Percentiles rank a stretch among this genome's conserved stretches.
Evolutionary conservation across 2,797 vertebrate genomes (phyloP).

Genomic region (Tachyglossus aculeatus): DNA sequence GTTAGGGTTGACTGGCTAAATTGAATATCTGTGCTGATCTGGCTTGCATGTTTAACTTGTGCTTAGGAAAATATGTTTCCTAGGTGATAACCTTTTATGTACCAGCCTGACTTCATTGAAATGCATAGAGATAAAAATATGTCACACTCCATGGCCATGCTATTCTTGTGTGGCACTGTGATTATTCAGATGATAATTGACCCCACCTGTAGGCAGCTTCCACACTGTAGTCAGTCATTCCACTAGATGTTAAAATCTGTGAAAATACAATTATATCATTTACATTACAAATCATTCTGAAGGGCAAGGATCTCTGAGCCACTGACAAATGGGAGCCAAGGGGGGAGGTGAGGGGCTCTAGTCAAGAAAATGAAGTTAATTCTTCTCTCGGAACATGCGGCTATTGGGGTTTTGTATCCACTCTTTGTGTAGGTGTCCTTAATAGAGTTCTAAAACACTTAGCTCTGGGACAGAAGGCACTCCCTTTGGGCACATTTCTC

Average conservation of each 20-base stretch:
- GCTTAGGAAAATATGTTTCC: constrained; percentile 99
- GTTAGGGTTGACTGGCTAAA: constrained; percentile 99
- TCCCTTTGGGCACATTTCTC: constrained; percentile 35
- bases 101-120: constrained; percentile 99
- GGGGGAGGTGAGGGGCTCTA: constrained; percentile 69
- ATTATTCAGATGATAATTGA: constrained; percentile 99
- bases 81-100: constrained; percentile 99
- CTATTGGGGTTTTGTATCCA: constrained; percentile 53
- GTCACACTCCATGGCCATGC: constrained; percentile 93
- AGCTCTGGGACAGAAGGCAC: constrained; percentile 15
- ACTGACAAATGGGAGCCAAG: constrained; percentile 74
- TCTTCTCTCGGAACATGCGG: constrained; percentile 79
- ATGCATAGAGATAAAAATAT: constrained; percentile 99
- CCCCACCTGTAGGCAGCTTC: constrained; percentile 96
- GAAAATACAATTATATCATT: constrained; percentile 93
- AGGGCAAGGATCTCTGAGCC: constrained; percentile 91
- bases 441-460: constrained; percentile 29
- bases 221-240: constrained; percentile 98
- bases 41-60: constrained; percentile 99
- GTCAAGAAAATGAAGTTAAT: constrained; percentile 91
- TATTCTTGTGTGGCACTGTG: constrained; percentile 88
- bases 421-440: constrained; percentile 50
- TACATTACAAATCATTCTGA: constrained; percentile 97
- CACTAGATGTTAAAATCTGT: constrained; percentile 96
- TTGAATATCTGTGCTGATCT: constrained; percentile 99